Conservation (phyloP, 2,113 vertebrate species). For the Engystomops pustulosus region DNA sequence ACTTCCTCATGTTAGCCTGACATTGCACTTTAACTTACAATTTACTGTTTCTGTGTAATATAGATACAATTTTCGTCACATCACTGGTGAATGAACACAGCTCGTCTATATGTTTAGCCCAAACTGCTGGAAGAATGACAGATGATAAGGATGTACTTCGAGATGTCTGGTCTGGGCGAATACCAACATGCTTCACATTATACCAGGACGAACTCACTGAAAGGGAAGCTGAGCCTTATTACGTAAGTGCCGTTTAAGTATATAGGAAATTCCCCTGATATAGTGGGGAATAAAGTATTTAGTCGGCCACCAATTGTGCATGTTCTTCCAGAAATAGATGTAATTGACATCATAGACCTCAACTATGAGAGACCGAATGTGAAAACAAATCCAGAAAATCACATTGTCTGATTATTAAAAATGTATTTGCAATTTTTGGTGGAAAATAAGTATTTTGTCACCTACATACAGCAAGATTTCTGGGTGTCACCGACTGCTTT, state of each 20-base stretch:
- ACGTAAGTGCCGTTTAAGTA: conserved; percentile 79
- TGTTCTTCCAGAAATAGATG: too few species aligned
- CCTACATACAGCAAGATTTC: too few species aligned
- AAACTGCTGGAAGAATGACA: conserved; percentile 88
- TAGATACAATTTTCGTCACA: conserved; percentile 36
- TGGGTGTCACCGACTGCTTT: too few species aligned
- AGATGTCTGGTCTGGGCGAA: conserved; percentile 97
- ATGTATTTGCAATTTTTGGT: too few species aligned
- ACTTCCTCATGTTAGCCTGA: neutral
- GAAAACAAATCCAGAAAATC: too few species aligned
- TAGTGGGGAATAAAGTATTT: too few species aligned
- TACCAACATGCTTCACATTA: conserved; percentile 93
- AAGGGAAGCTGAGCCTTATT: conserved; percentile 95
- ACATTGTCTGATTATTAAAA: too few species aligned
- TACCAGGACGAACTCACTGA: conserved; percentile 95
- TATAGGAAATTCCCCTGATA: neutral
- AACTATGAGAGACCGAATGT: too few species aligned
- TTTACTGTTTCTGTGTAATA: neutral
- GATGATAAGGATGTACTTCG: conserved; percentile 99
- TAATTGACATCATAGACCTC: too few species aligned
- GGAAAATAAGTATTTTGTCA: too few species aligned
- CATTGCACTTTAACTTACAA: neutral
- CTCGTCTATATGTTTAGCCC: conserved; percentile 83
- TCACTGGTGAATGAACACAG: conserved; percentile 65
- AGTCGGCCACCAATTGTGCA: too few species aligned